These are phyloP conservation scores for Phanerotoma sp. DNA, from an alignment of 2,888 invertebrate species.

Conservation along the genomic window DNA sequence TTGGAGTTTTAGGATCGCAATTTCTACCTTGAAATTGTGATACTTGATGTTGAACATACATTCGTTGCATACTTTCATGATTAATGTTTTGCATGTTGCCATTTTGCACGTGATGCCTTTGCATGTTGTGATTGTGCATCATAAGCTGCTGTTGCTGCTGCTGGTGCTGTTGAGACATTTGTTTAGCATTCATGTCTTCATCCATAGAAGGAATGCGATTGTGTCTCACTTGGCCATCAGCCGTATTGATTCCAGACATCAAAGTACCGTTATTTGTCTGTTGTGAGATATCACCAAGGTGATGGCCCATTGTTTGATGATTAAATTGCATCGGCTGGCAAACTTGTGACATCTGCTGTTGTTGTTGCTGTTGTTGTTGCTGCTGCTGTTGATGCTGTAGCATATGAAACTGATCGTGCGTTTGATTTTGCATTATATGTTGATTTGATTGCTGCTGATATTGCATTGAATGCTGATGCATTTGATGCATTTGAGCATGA, in stretches of 20 bases:
- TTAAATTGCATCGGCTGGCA: slow-evolving; percentile 50
- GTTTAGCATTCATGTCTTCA: slow-evolving; percentile 47
- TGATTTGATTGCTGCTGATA: slow-evolving; percentile 39
- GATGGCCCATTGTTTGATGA: slow-evolving; percentile 53
- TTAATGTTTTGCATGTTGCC: slow-evolving; percentile 38
- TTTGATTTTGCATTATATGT: slow-evolving; percentile 41
- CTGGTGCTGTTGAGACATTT: slow-evolving; percentile 43
- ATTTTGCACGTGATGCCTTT: slow-evolving; percentile 49
- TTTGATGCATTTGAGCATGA: slow-evolving; percentile 48
- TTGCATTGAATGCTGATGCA: slow-evolving; percentile 45
- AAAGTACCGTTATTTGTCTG: slow-evolving; percentile 45
- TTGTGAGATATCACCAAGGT: slow-evolving; percentile 47
- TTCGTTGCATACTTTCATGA: slow-evolving; percentile 47
- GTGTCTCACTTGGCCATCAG: slow-evolving; percentile 45
- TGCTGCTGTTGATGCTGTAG: slow-evolving; percentile 60
- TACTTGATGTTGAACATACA: slow-evolving; percentile 47
- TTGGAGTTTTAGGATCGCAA: slow-evolving; percentile 46
- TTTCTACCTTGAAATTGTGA: slow-evolving; percentile 46
- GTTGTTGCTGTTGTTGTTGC: slow-evolving; percentile 58
- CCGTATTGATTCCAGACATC: slow-evolving; percentile 41
- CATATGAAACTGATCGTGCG: slow-evolving; percentile 43
- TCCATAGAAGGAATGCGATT: slow-evolving; percentile 39
- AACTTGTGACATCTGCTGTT: slow-evolving; percentile 55
- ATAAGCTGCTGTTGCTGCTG: slow-evolving; percentile 45
- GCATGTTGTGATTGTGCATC: slow-evolving; percentile 48